Percentiles rank a stretch among this genome's conserved stretches.
Conservation (phyloP, 2,113 vertebrate genomes). For the Pseudorhombus dupliciocellatus region DNA sequence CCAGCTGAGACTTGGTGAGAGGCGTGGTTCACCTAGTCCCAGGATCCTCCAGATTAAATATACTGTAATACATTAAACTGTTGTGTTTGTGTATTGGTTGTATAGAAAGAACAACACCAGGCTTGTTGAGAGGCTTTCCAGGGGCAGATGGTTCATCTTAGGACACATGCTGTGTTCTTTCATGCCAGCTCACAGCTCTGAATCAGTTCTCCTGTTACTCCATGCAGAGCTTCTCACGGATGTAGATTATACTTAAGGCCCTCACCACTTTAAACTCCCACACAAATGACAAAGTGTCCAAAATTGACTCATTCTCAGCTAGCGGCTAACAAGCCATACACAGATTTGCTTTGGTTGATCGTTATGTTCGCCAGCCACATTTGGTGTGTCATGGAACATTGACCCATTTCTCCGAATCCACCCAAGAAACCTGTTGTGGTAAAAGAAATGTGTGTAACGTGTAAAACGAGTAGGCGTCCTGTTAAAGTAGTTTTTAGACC, state of each 20-base stretch:
- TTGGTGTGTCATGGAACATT: constrained; percentile 9
- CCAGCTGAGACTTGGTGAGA: neutral
- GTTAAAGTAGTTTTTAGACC: constrained; percentile 47
- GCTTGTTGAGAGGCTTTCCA: constrained; percentile 25
- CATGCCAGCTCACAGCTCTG: constrained; percentile 47
- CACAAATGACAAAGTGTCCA: constrained; percentile 5
- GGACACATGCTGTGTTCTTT: constrained; percentile 54
- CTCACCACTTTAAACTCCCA: constrained; percentile 39
- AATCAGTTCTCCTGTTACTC: constrained; percentile 33
- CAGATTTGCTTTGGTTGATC: neutral
- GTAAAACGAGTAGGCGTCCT: constrained; percentile 55
- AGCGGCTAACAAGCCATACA: neutral
- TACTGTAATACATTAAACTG: neutral
- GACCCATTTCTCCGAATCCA: constrained; percentile 30
- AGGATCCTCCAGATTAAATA: neutral
- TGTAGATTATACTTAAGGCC: constrained; percentile 31
- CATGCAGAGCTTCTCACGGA: constrained; percentile 17
- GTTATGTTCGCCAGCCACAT: constrained; percentile 4
- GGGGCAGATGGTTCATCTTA: constrained; percentile 61
- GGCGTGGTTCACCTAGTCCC: neutral
- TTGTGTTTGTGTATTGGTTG: constrained; percentile 1
- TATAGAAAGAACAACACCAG: constrained; percentile 12
- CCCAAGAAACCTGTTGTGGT: constrained; percentile 13
- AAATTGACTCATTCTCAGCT: neutral
- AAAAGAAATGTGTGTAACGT: constrained; percentile 2